Base-by-base conservation (phyloP, 1,140 invertebrate genomes). In the Saccostrea glomerata region DNA sequence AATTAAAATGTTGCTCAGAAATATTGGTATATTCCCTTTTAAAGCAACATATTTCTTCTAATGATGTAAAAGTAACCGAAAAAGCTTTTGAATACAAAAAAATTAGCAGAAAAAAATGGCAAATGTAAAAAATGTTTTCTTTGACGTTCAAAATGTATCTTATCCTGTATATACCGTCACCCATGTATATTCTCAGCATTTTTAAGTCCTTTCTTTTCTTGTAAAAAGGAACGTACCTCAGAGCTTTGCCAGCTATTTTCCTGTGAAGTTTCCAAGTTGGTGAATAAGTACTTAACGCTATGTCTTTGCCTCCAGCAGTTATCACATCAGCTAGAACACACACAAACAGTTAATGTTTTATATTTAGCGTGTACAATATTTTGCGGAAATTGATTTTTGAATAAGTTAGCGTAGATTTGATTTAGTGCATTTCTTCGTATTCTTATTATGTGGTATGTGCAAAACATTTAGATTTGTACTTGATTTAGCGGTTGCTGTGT, bases 181-280 rank as follows among this genome's bases (percentile, higher is more conserved):
- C 58, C 17, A 20, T 63, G 58, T 63, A 2, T 20, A 20, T 17
- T 20, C n/a, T 6, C 58, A 63, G 13, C 47, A 9, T 47, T 47
- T 47, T 9, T 9, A 47, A 47, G 47, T 47, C 47, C 5, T 47
- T 47, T 47, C 47, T 47, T 47, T 47, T 47, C 47, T 47, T 47
- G 47, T 47, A 6, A 47, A 36, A 7, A 47, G 47, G 47, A 47
- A 40, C 83, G 3, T 56, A 83, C 86, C 73, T 82, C 1, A 20
- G 97, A 13, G 60, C 87, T 23, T 70, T 85, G n/a, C 84, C 84
- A 0, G 87, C 87, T 47, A 88, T 85, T 55, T 88, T 88, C 4
- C 84, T 66, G 47, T 88, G 87, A 13, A 85, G 73, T 88, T 88
- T 85, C 87, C 87, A 88, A 23, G 83, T 77, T 30, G 60, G 20